These are phyloP conservation scores for Limonius californicus DNA, from an alignment of 1,140 invertebrate species.

Conservation along the genomic window DNA sequence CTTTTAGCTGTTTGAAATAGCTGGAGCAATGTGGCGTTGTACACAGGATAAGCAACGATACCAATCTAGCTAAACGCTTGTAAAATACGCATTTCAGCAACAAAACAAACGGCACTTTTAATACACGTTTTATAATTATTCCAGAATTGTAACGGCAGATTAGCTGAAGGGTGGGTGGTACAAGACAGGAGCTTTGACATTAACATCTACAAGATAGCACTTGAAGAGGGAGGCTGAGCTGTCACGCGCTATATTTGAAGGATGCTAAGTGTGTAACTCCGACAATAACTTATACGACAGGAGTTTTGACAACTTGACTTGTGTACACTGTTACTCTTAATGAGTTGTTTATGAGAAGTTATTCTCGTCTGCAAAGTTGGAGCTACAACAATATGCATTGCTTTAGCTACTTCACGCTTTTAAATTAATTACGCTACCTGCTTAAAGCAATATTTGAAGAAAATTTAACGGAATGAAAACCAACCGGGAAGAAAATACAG, in stretches of 20 bases:
- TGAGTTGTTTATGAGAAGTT: neutral
- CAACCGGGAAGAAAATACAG: too few species aligned
- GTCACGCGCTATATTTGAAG: neutral
- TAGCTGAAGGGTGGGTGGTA: neutral
- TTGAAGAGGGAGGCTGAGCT: slow-evolving; percentile 1
- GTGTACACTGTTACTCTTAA: neutral
- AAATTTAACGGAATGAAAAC: too few species aligned
- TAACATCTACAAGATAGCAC: slow-evolving; percentile 1
- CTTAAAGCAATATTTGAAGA: neutral
- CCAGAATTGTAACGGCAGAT: neutral
- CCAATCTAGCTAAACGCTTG: too few species aligned
- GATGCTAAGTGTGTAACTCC: slow-evolving; percentile 1
- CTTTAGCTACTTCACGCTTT: neutral
- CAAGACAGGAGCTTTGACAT: neutral
- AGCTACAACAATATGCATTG: neutral
- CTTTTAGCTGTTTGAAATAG: too few species aligned
- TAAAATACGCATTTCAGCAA: too few species aligned
- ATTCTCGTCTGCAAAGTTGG: neutral
- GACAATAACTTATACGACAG: slow-evolving; percentile 1
- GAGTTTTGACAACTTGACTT: slow-evolving; percentile 1
- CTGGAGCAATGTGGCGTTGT: too few species aligned
- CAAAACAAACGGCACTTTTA: too few species aligned
- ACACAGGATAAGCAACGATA: too few species aligned
- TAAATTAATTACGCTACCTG: neutral
- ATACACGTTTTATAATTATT: too few species aligned